Percentiles rank a stretch among this genome's conserved stretches.
These are phyloP conservation scores for Podarcis cretensis DNA, from an alignment of 2,113 vertebrate species.

Conservation along the genomic window DNA sequence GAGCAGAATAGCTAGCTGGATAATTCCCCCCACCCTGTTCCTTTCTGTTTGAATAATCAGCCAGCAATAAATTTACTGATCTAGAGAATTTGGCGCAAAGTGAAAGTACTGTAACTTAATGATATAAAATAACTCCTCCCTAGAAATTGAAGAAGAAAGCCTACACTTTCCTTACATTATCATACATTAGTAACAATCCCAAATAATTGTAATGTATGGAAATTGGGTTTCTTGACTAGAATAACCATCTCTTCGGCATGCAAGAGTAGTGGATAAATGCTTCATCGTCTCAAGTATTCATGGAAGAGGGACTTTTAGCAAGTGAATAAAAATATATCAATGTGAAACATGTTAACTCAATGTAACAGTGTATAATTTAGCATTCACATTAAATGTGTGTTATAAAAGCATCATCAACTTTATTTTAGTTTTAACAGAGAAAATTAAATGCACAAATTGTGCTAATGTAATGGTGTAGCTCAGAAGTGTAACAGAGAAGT, in stretches of 20 bases:
- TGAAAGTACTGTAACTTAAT: constrained; percentile 35
- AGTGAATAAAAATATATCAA: constrained; percentile 21
- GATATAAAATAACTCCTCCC: constrained; percentile 42
- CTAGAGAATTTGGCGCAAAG: constrained; percentile 26
- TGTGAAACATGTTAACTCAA: background rate
- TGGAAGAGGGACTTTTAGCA: constrained; percentile 16
- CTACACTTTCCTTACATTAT: constrained; percentile 40
- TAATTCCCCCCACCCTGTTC: background rate
- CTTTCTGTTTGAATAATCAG: constrained; percentile 25
- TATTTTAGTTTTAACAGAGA: constrained; percentile 4
- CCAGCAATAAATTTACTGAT: constrained; percentile 14
- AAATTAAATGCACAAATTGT: constrained; percentile 47
- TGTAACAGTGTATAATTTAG: constrained; percentile 35
- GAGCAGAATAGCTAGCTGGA: accelerated
- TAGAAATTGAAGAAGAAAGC: constrained; percentile 27
- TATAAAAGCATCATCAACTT: constrained; percentile 32
- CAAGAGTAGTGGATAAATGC: constrained; percentile 28
- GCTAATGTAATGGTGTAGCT: constrained; percentile 6
- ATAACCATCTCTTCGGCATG: constrained; percentile 36
- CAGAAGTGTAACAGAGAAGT: constrained; percentile 34
- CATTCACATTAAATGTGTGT: constrained; percentile 17
- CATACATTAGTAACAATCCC: constrained; percentile 37
- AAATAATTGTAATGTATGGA: constrained; percentile 48
- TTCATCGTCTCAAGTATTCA: background rate
- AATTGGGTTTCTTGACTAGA: constrained; percentile 44